Evolutionary conservation across 2,797 vertebrate genomes (phyloP).

Genomic region (Acanthiza pusilla): DNA sequence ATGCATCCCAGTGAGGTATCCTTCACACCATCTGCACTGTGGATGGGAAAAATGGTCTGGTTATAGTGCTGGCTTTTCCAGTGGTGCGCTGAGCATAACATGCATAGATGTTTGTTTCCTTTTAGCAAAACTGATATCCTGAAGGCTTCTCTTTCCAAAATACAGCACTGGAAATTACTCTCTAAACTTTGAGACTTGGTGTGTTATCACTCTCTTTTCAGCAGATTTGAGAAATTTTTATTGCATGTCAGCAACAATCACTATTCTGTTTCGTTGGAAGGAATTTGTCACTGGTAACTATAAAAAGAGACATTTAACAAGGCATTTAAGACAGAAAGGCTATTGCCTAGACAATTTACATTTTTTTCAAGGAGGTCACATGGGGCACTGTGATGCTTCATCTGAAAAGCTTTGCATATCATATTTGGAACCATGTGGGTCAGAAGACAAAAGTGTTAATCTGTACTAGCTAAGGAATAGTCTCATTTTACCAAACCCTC

Average conservation of each 20-base stretch:
- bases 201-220: not conserved
- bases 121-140: not conserved
- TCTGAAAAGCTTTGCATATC: not conserved
- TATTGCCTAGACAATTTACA: not conserved
- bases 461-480: not conserved
- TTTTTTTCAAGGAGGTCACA: not conserved
- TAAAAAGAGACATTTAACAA: not conserved
- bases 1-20: not conserved
- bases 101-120: not conserved
- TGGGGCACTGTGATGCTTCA: not conserved
- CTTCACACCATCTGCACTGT: not conserved
- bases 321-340: not conserved
- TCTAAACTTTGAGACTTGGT: not conserved
- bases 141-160: not conserved
- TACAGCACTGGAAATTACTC: not conserved
- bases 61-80: not conserved
- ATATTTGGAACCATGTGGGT: not conserved
- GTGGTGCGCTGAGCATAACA: not conserved
- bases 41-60: not conserved
- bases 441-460: not conserved
- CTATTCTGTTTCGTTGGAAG: not conserved
- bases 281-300: not conserved
- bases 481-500: not conserved
- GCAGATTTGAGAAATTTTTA: not conserved
- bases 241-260: not conserved